Percentiles rank a stretch among this genome's conserved stretches.
Conservation (phyloP, 2,888 invertebrate genomes). For the Linnaemya tessellans region DNA sequence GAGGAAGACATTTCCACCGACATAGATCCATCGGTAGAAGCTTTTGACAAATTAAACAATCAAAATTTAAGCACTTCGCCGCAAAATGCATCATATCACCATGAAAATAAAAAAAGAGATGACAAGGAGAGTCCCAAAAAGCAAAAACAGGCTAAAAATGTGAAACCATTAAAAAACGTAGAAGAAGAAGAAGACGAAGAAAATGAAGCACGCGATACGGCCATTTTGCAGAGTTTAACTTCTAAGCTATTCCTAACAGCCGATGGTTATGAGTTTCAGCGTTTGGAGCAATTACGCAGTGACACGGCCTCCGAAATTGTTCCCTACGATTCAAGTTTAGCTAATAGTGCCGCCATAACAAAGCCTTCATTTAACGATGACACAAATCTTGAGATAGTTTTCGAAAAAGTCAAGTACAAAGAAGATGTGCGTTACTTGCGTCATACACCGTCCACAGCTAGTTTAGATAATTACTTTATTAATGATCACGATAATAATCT, state of each 20-base stretch:
- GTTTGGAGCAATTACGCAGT: slow-evolving; percentile 71
- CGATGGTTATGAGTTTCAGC: slow-evolving; percentile 75
- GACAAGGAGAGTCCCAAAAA: slow-evolving; percentile 49
- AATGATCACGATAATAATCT: slow-evolving; percentile 60
- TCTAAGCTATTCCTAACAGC: slow-evolving; percentile 74
- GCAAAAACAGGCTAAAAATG: slow-evolving; percentile 31
- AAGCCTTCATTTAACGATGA: slow-evolving; percentile 50
- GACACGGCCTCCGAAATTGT: slow-evolving; percentile 74
- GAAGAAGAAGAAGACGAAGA: slow-evolving; percentile 78
- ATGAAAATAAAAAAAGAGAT: slow-evolving; percentile 50
- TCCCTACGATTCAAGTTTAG: slow-evolving; percentile 64
- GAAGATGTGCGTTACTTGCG: slow-evolving; percentile 81
- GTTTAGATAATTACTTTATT: slow-evolving; percentile 76
- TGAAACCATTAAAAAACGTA: slow-evolving; percentile 35
- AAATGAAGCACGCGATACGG: slow-evolving; percentile 75
- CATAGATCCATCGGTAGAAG: slow-evolving; percentile 72
- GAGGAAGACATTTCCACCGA: slow-evolving; percentile 78
- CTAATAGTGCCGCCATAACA: background rate
- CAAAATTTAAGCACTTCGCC: slow-evolving; percentile 66
- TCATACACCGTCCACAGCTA: slow-evolving; percentile 82
- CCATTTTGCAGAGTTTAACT: slow-evolving; percentile 72
- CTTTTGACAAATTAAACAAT: slow-evolving; percentile 67
- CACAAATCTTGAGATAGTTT: slow-evolving; percentile 75
- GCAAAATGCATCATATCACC: slow-evolving; percentile 44
- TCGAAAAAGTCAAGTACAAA: slow-evolving; percentile 81